phyloP scores from a whole-genome alignment of 2,797 vertebrate genomes.

The Loris lydekkerianus region DNA sequence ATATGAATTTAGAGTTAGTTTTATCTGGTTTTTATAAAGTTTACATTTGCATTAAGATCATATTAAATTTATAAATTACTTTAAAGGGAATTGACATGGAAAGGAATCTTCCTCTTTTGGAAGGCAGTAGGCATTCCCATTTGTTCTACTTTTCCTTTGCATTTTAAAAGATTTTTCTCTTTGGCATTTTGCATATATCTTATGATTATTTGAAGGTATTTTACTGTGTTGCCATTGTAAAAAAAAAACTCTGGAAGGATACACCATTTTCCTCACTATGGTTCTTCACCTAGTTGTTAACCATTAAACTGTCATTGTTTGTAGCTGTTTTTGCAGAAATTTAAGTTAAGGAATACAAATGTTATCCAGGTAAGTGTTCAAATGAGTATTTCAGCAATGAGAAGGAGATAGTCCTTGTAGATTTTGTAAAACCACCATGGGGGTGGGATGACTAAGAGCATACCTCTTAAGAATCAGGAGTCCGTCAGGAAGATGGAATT shows the following conservation, averaged over 20 bases:
- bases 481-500: not conserved
- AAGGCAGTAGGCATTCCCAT: not conserved
- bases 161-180: not conserved
- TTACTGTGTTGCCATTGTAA: not conserved
- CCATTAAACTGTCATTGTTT: not conserved
- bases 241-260: not conserved
- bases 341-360: slow-evolving; percentile 21
- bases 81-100: not conserved
- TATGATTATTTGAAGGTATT: not conserved
- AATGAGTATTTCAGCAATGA: not conserved
- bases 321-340: not conserved
- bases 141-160: not conserved
- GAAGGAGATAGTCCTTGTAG: not conserved
- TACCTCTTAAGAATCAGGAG: not conserved
- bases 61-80: not conserved
- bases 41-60: not conserved
- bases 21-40: not conserved
- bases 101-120: not conserved
- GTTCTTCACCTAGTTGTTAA: not conserved
- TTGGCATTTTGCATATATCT: not conserved
- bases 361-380: not conserved
- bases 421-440: not conserved
- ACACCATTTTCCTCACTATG: not conserved
- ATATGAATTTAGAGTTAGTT: not conserved
- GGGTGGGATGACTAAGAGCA: not conserved